Percentiles rank a stretch among this genome's conserved stretches.
These are phyloP conservation scores for Athripsodes cinereus DNA, from an alignment of 2,888 invertebrate genomes.

Conservation along the genomic window DNA sequence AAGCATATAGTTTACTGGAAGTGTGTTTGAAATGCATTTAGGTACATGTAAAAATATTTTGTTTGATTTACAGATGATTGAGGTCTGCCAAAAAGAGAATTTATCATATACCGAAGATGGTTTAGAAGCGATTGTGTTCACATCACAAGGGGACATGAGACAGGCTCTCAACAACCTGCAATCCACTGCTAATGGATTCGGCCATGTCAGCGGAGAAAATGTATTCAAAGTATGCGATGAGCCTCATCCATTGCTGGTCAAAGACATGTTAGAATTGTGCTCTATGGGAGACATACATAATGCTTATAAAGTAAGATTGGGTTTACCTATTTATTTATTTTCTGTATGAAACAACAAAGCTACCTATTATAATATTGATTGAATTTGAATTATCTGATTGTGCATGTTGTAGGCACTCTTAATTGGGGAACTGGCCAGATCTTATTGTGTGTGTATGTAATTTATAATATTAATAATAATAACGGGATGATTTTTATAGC, in stretches of 20 bases:
- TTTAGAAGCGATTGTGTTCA: conserved; percentile 92
- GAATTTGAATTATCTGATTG: too few species aligned
- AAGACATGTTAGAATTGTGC: conserved; percentile 86
- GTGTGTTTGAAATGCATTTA: too few species aligned
- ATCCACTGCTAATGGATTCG: conserved; percentile 89
- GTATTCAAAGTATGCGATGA: conserved; percentile 99
- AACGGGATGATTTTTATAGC: too few species aligned
- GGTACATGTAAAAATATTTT: too few species aligned
- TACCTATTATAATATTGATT: too few species aligned
- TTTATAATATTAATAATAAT: too few species aligned
- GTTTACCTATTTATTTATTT: too few species aligned
- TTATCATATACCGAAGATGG: conserved; percentile 87
- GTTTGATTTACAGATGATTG: conserved; percentile 32
- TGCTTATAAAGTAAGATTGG: conserved; percentile 61
- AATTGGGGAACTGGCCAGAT: too few species aligned
- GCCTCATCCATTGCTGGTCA: conserved; percentile 91
- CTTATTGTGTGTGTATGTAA: too few species aligned
- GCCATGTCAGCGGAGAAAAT: conserved; percentile 83
- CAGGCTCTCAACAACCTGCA: conserved; percentile 97
- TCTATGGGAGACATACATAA: conserved; percentile 73
- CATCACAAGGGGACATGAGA: conserved; percentile 97
- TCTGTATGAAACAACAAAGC: too few species aligned
- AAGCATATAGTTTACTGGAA: too few species aligned
- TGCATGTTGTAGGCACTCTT: too few species aligned
- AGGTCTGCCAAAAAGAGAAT: conserved; percentile 43